Percentiles rank a stretch among this genome's conserved stretches.
Evolutionary conservation across 2,888 invertebrate species (phyloP).

Genomic region (Agrotis segetum): DNA sequence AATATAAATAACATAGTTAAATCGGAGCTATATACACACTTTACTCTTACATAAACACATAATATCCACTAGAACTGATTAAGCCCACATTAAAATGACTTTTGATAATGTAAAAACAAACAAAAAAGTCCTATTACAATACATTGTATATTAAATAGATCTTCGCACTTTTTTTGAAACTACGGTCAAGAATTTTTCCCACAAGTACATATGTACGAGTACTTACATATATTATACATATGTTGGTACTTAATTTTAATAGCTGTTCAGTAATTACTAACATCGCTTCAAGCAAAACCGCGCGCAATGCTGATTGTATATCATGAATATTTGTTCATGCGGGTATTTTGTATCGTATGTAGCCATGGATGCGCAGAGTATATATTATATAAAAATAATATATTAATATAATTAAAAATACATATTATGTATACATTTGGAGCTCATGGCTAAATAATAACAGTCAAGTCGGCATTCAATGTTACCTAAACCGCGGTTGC

Average conservation of each 20-base stretch:
- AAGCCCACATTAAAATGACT: background rate
- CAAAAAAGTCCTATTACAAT: constrained; percentile 6
- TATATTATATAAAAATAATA: background rate
- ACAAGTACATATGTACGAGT: background rate
- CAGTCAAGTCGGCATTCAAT: no score
- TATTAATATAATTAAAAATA: no score
- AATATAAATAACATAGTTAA: background rate
- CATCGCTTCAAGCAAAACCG: constrained; percentile 35
- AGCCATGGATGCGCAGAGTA: background rate
- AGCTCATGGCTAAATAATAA: no score
- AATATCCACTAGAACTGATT: background rate
- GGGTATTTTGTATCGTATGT: constrained; percentile 35
- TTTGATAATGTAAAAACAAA: background rate
- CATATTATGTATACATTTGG: no score
- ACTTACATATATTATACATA: background rate
- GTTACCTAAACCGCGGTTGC: no score
- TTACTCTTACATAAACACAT: background rate
- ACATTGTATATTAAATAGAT: background rate
- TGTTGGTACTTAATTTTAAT: constrained; percentile 14
- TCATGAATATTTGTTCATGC: constrained; percentile 43
- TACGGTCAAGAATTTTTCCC: constrained; percentile 16
- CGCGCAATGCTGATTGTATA: constrained; percentile 49
- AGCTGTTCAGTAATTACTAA: constrained; percentile 29
- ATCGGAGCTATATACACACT: background rate
- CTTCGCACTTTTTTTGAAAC: constrained; percentile 34